A percentile compares a stretch with the other conserved stretches of the same genome.
Evolutionary conservation across 2,113 vertebrate species (phyloP).

Genomic region (Junco hyemalis): DNA sequence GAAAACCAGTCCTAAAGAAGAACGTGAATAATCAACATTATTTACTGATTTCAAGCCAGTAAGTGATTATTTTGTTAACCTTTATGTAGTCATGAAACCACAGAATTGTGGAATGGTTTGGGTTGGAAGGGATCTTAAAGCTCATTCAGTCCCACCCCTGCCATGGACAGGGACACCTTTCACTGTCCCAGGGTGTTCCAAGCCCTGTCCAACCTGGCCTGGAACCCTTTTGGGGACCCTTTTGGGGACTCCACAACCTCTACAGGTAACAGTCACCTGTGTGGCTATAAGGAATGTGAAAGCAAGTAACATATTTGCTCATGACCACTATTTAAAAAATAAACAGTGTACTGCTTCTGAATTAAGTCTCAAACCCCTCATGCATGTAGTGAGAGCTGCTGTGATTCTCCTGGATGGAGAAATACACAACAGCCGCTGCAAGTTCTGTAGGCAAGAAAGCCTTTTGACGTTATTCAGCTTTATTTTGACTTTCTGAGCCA

Average conservation of each 20-base stretch:
- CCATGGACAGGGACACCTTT: neutral
- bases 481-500: neutral
- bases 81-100: neutral
- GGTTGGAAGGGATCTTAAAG: neutral
- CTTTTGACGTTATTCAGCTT: neutral
- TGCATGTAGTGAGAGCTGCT: neutral
- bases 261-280: neutral
- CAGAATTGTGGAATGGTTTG: neutral
- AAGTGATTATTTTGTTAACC: neutral
- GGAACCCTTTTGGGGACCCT: neutral
- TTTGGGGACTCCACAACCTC: neutral
- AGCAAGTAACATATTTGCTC: neutral
- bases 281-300: neutral
- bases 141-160: neutral
- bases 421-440: neutral
- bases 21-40: neutral
- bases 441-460: neutral
- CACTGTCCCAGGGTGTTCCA: fast-evolving
- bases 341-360: neutral
- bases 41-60: neutral
- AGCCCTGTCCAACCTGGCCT: fast-evolving
- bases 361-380: neutral
- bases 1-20: neutral
- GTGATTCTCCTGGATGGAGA: neutral
- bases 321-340: neutral